Conservation (phyloP, 2,797 vertebrate genomes). For the Girardinus metallicus region DNA sequence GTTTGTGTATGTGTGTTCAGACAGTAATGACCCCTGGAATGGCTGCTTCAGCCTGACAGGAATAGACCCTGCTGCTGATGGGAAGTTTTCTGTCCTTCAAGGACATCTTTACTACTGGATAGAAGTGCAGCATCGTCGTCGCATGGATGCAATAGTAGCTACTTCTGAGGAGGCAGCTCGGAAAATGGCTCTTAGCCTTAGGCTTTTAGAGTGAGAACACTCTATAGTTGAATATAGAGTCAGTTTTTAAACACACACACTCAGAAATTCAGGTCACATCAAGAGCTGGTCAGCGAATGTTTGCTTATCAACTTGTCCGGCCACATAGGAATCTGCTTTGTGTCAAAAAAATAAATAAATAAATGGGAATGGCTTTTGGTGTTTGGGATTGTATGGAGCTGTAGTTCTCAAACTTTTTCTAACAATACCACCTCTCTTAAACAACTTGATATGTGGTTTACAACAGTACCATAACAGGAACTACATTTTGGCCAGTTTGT, state of each 20-base stretch:
- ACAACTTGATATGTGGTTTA: background rate
- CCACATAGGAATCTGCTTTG: constrained; percentile 12
- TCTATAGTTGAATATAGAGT: background rate
- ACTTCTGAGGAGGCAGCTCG: background rate
- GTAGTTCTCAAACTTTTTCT: background rate
- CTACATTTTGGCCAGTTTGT: background rate
- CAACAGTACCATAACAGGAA: background rate
- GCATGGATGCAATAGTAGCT: constrained; percentile 25
- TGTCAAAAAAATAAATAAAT: constrained; percentile 22
- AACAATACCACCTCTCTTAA: background rate
- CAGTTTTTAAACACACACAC: background rate
- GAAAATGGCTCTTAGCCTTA: constrained; percentile 14
- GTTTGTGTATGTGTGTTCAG: constrained; percentile 26
- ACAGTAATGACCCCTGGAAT: constrained; percentile 64
- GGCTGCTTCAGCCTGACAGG: constrained; percentile 48
- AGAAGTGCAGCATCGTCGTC: constrained; percentile 29
- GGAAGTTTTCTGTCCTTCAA: constrained; percentile 35
- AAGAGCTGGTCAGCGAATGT: constrained; percentile 39
- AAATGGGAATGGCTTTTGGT: constrained; percentile 21
- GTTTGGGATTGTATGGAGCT: background rate
- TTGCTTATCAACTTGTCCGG: constrained; percentile 12
- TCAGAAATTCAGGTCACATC: constrained; percentile 19
- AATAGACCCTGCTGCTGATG: constrained; percentile 59
- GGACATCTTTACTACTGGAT: constrained; percentile 36
- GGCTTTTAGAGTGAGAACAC: constrained; percentile 8